Percentiles rank a stretch among this genome's conserved stretches.
These are phyloP conservation scores for Trichogramma dendrolimi DNA, from an alignment of 2,888 invertebrate genomes.

Conservation along the genomic window DNA sequence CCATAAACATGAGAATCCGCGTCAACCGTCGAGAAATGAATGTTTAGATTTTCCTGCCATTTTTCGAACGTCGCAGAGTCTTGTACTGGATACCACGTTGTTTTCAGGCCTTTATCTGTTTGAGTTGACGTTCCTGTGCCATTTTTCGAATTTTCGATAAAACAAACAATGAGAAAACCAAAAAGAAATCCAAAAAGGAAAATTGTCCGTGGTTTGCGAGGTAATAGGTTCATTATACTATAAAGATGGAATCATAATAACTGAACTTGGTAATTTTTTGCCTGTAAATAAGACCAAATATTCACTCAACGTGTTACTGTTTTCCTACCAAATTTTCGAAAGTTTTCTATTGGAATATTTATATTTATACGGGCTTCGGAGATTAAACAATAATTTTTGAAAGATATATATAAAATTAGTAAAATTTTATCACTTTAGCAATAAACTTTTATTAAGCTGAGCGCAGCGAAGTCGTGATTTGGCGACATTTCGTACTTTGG, in stretches of 20 bases:
- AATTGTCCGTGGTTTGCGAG: slow-evolving; percentile 30
- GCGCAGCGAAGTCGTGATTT: too few species aligned
- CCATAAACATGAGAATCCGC: slow-evolving; percentile 40
- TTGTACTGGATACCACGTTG: slow-evolving; percentile 10
- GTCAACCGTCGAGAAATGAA: slow-evolving; percentile 29
- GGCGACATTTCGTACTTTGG: too few species aligned
- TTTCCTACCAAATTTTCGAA: too few species aligned
- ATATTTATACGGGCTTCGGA: too few species aligned
- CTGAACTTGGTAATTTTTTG: slow-evolving; percentile 14
- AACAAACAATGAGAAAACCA: slow-evolving; percentile 35
- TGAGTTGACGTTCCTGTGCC: slow-evolving; percentile 13
- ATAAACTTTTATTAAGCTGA: too few species aligned
- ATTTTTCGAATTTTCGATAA: slow-evolving; percentile 19
- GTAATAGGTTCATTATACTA: slow-evolving; percentile 31
- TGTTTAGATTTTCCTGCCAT: slow-evolving; percentile 38
- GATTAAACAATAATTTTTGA: too few species aligned
- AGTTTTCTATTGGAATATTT: too few species aligned
- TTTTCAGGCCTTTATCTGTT: slow-evolving; percentile 8
- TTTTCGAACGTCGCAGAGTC: slow-evolving; percentile 32
- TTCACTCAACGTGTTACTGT: neutral
- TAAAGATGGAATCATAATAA: slow-evolving; percentile 10
- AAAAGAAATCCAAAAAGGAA: slow-evolving; percentile 39
- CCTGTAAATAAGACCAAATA: slow-evolving; percentile 24
- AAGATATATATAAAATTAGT: too few species aligned
- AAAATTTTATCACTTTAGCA: too few species aligned